Percentiles rank a stretch among this genome's conserved stretches.
phyloP scores from a whole-genome alignment of 1,140 invertebrate genomes.

The Aricia agestis region DNA sequence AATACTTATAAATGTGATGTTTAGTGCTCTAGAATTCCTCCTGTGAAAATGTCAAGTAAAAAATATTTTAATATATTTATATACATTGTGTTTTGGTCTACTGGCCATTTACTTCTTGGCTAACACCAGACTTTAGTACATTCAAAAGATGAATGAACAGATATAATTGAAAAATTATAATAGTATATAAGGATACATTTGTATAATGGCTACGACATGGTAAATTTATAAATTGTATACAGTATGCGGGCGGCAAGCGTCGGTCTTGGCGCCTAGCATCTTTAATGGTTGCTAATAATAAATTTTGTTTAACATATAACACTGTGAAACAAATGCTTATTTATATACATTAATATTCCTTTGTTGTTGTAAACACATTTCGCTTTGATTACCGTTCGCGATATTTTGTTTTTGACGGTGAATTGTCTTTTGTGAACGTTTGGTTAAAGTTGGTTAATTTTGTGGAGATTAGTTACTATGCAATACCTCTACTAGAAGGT shows the following conservation, averaged over 20 bases:
- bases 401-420: not conserved
- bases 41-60: too few species aligned
- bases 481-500: too few species aligned
- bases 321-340: slow-evolving; percentile 41
- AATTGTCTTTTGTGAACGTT: not conserved
- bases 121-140: too few species aligned
- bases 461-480: too few species aligned
- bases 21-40: too few species aligned
- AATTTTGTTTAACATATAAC: slow-evolving; percentile 58
- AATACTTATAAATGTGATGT: too few species aligned
- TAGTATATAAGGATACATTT: not conserved
- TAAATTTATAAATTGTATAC: slow-evolving; percentile 3
- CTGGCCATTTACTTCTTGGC: too few species aligned
- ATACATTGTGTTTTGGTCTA: too few species aligned
- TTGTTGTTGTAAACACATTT: slow-evolving; percentile 15
- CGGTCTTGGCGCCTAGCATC: slow-evolving; percentile 46
- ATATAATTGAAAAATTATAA: not conserved
- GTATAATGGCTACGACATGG: slow-evolving; percentile 3
- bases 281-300: slow-evolving; percentile 56
- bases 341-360: slow-evolving; percentile 15
- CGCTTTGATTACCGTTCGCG: not conserved
- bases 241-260: slow-evolving; percentile 28
- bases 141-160: too few species aligned
- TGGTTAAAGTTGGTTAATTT: not conserved
- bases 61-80: too few species aligned